Base-by-base conservation (phyloP, 2,113 vertebrate species). In the Engraulis encrasicolus region DNA sequence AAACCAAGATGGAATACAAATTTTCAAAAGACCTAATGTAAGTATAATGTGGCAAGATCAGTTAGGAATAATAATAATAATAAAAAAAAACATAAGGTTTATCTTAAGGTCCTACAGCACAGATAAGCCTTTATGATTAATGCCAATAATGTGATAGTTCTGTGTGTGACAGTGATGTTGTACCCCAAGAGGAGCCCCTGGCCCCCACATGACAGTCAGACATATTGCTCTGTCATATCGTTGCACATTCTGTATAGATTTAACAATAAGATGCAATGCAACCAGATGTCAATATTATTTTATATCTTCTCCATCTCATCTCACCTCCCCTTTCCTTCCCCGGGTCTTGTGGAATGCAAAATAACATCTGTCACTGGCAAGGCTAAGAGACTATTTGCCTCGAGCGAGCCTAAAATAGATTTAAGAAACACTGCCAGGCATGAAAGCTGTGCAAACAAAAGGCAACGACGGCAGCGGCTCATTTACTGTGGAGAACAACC, bases 331-430 rank as follows among this genome's bases (percentile, higher is more conserved):
- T 9, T 36, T 27, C n/a, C 15, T 54, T 18, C 19, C 7, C 49
- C 50, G 3, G 9, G 27, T 74, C 2, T 34, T 36, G 27, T 6
- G 37, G 23, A 27, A 58, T 27, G 12, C 2, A n/a, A 66, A 81
- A 45, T 61, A 61, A 74, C 66, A 45, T 19, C n/a, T 50, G 27
- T n/a, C 78, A 81, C 78, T 78, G 20, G 40, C 54, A 31, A n/a
- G 78, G 50, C 37, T 52, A 34, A n/a, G 38, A 58, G 81, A 78
- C 61, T 20, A 77, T 82, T 49, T 74, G 79, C 38, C 58, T 87
- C 66, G 83, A 84, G 87, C 85, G 88, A 85, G 80, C 81, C 89
- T 90, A 85, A 85, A 88, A 14, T 85, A 90, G 87, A 88, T 45
- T 89, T 90, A 83, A 45, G n/a, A 50, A 84, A 87, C 86, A 87